These are phyloP conservation scores for Caloenas nicobarica DNA, from an alignment of 2,113 vertebrate genomes.

Conservation along the genomic window DNA sequence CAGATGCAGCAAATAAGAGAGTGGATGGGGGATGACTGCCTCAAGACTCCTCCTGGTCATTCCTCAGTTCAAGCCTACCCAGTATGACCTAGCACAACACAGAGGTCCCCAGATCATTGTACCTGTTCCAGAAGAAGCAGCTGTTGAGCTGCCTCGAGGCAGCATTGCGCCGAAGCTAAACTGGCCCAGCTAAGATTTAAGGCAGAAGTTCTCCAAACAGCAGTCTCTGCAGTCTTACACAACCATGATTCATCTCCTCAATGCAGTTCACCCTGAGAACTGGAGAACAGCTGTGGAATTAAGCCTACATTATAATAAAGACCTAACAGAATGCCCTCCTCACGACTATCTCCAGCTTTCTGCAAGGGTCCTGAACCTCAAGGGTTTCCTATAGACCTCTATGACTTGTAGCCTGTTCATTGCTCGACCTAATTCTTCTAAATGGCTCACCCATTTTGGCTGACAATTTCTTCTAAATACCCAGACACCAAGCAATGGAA, in stretches of 20 bases:
- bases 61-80: not conserved
- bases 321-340: not conserved
- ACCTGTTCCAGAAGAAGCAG: not conserved
- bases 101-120: not conserved
- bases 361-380: not conserved
- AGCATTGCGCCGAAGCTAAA: not conserved
- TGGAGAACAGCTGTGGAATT: not conserved
- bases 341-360: not conserved
- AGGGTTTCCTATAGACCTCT: not conserved
- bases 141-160: not conserved
- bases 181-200: not conserved
- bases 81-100: not conserved
- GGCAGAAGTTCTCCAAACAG: not conserved
- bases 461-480: slow-evolving; percentile 29
- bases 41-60: not conserved
- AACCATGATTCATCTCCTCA: not conserved
- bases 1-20: not conserved
- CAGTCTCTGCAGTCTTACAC: rapidly evolving
- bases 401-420: not conserved
- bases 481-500: slow-evolving; percentile 50
- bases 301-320: not conserved
- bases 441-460: slow-evolving; percentile 27
- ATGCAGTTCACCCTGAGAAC: not conserved
- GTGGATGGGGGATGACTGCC: not conserved
- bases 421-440: slow-evolving; percentile 20